phyloP scores from a whole-genome alignment of 2,888 invertebrate genomes.

The Stenchaetothrips biformis region DNA sequence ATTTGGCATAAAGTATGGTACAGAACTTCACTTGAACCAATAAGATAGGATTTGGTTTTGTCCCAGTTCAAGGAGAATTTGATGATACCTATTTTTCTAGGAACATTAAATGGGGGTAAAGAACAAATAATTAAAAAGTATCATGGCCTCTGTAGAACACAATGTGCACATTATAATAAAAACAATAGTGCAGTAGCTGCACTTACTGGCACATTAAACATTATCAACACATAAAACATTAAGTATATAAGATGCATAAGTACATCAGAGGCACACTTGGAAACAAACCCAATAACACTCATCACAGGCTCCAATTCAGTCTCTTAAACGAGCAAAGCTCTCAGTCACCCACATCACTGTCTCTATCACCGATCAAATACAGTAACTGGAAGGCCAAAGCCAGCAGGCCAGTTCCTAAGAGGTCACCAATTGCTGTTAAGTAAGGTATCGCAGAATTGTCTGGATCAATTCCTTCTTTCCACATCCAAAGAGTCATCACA shows the following conservation, averaged over 20 bases:
- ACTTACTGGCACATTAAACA: too few relatives aligned
- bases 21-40: too few relatives aligned
- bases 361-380: constrained; percentile 1
- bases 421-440: constrained; percentile 70
- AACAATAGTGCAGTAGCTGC: too few relatives aligned
- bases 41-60: too few relatives aligned
- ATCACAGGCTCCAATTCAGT: neutral
- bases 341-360: constrained; percentile 2
- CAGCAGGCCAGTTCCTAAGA: constrained; percentile 65
- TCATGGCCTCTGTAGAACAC: too few relatives aligned
- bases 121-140: too few relatives aligned
- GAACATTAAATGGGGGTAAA: too few relatives aligned
- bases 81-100: too few relatives aligned
- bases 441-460: constrained; percentile 75
- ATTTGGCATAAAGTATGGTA: too few relatives aligned
- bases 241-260: neutral
- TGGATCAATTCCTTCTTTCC: constrained; percentile 61
- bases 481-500: constrained; percentile 60
- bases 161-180: too few relatives aligned
- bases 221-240: neutral
- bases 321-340: neutral
- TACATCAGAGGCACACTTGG: too few relatives aligned
- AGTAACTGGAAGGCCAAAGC: constrained; percentile 60
- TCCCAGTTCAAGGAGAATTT: too few relatives aligned
- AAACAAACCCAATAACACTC: neutral